Evolutionary conservation across 2,797 vertebrate genomes (phyloP).

Genomic region (Gymnopithys bicolor): DNA sequence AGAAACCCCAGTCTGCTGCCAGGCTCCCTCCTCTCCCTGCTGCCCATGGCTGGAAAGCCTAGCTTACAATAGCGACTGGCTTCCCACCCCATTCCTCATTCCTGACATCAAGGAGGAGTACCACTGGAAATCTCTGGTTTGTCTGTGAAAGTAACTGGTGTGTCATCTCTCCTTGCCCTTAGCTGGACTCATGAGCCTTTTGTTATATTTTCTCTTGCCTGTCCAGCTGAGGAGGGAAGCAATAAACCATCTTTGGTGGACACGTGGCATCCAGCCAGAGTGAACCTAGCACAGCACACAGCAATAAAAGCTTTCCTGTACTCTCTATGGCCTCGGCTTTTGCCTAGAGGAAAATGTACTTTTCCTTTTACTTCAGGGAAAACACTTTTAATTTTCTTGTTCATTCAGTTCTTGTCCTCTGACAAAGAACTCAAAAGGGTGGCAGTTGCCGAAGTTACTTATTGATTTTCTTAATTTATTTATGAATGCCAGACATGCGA

Average conservation of each 20-base stretch:
- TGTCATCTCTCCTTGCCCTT: background rate
- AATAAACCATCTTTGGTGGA: background rate
- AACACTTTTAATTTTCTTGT: constrained; percentile 50
- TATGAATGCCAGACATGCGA: constrained; percentile 44
- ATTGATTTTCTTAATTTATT: constrained; percentile 63
- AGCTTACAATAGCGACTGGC: background rate
- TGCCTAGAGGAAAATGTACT: constrained; percentile 3
- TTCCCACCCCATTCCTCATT: background rate
- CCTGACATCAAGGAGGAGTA: background rate
- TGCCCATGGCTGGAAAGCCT: background rate
- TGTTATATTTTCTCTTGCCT: background rate
- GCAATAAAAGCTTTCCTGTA: background rate
- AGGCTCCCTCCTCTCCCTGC: background rate
- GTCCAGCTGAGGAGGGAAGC: background rate
- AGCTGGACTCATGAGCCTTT: background rate
- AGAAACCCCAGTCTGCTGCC: accelerated
- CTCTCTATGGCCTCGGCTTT: background rate
- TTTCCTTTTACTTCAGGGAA: constrained; percentile 18
- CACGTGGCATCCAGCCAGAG: background rate
- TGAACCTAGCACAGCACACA: background rate
- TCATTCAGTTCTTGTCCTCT: constrained; percentile 36
- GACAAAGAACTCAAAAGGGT: constrained; percentile 52
- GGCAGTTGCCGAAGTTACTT: constrained; percentile 29
- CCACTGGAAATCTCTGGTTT: background rate
- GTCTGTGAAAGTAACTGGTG: accelerated